Evolutionary conservation across 2,888 invertebrate species (phyloP).

Genomic region (Andricus curvator): DNA sequence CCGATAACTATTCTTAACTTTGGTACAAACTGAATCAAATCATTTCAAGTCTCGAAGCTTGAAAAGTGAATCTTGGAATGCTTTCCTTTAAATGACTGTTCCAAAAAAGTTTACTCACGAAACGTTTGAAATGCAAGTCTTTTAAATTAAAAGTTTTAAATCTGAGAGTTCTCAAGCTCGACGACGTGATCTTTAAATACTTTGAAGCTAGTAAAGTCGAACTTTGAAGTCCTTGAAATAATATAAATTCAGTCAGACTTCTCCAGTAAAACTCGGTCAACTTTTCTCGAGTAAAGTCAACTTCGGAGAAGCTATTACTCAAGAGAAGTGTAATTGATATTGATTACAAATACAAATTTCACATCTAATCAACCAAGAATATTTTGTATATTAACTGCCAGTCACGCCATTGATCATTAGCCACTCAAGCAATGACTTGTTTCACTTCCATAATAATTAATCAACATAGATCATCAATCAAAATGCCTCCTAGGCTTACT

Average conservation of each 20-base stretch:
- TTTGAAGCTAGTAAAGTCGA: neutral
- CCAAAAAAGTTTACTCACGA: too few species aligned
- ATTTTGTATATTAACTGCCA: slow-evolving; percentile 9
- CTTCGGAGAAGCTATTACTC: neutral
- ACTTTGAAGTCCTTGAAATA: neutral
- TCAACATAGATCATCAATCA: slow-evolving; percentile 26
- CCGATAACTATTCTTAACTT: too few species aligned
- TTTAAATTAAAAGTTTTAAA: too few species aligned
- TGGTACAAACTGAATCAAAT: too few species aligned
- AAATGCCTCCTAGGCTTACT: neutral
- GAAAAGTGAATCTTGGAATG: too few species aligned
- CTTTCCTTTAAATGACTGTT: too few species aligned
- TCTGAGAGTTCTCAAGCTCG: neutral
- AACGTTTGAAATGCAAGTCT: too few species aligned
- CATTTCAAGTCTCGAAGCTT: too few species aligned
- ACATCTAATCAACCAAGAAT: neutral
- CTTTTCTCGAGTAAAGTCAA: neutral
- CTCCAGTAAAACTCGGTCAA: neutral
- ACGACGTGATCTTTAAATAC: neutral
- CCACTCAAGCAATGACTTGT: slow-evolving; percentile 8
- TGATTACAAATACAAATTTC: slow-evolving; percentile 10
- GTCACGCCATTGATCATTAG: slow-evolving; percentile 18
- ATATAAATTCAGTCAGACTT: neutral
- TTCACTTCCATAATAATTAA: slow-evolving; percentile 11
- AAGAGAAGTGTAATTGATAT: slow-evolving; percentile 14